phyloP scores from a whole-genome alignment of 2,888 invertebrate genomes.

The Lycaena phlaeas region DNA sequence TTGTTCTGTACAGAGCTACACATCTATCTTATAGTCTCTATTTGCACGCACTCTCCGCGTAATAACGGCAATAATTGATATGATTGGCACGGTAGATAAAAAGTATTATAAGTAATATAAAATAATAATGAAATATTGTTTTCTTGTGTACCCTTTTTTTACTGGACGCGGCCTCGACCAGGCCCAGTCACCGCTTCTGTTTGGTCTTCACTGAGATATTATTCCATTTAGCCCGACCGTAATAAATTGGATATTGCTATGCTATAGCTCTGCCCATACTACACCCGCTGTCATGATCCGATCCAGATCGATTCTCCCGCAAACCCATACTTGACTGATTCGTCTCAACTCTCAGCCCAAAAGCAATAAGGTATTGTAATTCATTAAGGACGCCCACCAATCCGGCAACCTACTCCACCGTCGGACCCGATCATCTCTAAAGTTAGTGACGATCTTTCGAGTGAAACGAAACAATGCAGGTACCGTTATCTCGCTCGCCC shows the following conservation, averaged over 20 bases:
- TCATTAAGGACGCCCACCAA: background rate
- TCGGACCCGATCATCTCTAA: too few relatives aligned
- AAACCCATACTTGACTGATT: background rate
- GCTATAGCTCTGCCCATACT: background rate
- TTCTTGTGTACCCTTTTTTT: constrained; percentile 1
- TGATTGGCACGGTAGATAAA: too few relatives aligned
- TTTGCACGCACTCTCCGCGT: too few relatives aligned
- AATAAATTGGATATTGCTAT: background rate
- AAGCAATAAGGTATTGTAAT: background rate
- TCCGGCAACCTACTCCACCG: background rate
- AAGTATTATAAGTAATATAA: too few relatives aligned
- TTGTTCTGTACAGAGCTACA: too few relatives aligned
- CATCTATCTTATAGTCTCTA: too few relatives aligned
- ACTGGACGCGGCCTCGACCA: background rate
- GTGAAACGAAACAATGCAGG: too few relatives aligned
- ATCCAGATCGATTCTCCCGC: background rate
- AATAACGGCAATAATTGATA: too few relatives aligned
- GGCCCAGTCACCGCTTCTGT: background rate
- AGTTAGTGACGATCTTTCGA: too few relatives aligned
- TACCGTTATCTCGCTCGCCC: too few relatives aligned
- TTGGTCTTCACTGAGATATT: background rate
- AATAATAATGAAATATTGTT: too few relatives aligned
- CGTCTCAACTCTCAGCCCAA: background rate
- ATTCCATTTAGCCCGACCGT: background rate
- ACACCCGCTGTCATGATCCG: background rate